phyloP scores from a whole-genome alignment of 30 jellyfish, hydroid and myxozoan species.

The Aurelia coerulea region DNA sequence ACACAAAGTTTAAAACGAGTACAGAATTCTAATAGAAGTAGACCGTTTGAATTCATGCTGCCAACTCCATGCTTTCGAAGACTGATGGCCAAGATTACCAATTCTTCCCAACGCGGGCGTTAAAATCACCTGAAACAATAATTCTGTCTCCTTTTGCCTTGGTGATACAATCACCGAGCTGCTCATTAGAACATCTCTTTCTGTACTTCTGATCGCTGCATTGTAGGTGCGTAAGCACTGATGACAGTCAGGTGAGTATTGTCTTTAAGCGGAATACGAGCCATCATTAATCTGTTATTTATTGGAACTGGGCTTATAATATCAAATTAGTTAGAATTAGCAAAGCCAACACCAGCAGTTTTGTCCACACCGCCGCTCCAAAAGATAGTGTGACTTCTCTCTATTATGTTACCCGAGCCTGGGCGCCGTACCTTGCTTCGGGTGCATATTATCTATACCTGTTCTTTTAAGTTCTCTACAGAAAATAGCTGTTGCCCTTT shows the following conservation, averaged over 20 bases:
- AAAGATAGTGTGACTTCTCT: too few species aligned
- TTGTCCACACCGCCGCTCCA: too few species aligned
- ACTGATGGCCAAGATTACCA: not conserved
- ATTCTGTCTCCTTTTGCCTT: slow-evolving; percentile 7
- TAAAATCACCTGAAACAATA: not conserved
- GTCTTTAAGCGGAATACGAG: slow-evolving; percentile 9
- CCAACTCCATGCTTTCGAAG: not conserved
- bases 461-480: too few species aligned
- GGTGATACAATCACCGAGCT: slow-evolving; percentile 15
- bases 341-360: too few species aligned
- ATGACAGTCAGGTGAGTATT: slow-evolving; percentile 7
- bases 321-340: too few species aligned
- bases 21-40: not conserved
- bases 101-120: not conserved
- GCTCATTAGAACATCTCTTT: slow-evolving; percentile 12
- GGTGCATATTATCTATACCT: too few species aligned
- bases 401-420: too few species aligned
- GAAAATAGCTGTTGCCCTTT: too few species aligned
- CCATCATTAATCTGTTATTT: not conserved
- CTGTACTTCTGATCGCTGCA: slow-evolving; percentile 17
- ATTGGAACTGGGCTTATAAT: too few species aligned
- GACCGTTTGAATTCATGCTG: not conserved
- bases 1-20: not conserved
- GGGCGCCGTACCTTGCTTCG: too few species aligned
- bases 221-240: slow-evolving; percentile 20